Evolutionary conservation across 2,113 vertebrate species (phyloP).

Genomic region (Pollachius pollachius): DNA sequence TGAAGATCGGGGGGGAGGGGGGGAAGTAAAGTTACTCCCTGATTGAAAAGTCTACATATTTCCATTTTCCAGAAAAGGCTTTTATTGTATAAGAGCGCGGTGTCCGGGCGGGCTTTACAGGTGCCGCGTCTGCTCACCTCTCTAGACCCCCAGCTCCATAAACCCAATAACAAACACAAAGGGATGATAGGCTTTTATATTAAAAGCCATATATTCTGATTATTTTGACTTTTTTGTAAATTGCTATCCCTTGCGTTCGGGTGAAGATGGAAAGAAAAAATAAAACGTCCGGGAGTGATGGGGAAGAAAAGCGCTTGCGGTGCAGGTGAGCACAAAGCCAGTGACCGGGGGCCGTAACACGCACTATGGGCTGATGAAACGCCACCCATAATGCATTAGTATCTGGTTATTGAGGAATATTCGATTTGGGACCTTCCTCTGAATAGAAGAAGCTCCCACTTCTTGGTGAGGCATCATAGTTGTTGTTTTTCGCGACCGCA

Average conservation of each 20-base stretch:
- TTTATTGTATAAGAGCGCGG: constrained; percentile 79
- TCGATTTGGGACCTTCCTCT: no score
- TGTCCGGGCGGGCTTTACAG: constrained; percentile 44
- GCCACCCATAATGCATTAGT: background rate
- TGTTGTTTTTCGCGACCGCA: no score
- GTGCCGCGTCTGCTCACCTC: constrained; percentile 68
- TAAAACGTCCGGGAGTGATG: constrained; percentile 1
- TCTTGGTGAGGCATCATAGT: no score
- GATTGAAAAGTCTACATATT: constrained; percentile 64
- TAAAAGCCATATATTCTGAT: constrained; percentile 89
- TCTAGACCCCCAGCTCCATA: constrained; percentile 74
- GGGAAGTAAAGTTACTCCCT: constrained; percentile 69
- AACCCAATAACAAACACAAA: constrained; percentile 85
- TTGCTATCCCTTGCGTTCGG: constrained; percentile 38
- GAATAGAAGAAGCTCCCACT: no score
- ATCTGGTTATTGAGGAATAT: no score
- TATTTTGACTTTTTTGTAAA: constrained; percentile 74
- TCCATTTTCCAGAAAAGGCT: constrained; percentile 78
- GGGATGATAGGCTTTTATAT: constrained; percentile 76
- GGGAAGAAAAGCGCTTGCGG: no score
- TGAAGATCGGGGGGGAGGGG: constrained; percentile 53
- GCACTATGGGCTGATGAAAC: background rate
- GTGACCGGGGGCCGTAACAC: no score
- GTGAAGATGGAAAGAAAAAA: constrained; percentile 47
- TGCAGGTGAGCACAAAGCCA: no score